Base-by-base conservation (phyloP, 2,113 vertebrate genomes). In the Archocentrus centrarchus region DNA sequence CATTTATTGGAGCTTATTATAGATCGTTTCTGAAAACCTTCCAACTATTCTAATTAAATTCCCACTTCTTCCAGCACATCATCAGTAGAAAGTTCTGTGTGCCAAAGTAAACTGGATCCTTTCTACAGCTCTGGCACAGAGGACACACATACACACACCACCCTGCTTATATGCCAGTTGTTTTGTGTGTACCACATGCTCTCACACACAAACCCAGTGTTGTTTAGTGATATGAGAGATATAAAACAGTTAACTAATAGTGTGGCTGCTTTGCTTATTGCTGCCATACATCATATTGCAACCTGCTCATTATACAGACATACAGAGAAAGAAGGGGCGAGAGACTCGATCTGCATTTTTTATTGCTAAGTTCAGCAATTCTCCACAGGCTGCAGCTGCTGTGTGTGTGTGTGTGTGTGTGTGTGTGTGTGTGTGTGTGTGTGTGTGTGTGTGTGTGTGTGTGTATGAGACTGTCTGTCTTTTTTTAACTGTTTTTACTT, bases 231-330 rank as follows among this genome's bases (percentile, higher is more conserved):
- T 87, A 81, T 44, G 61, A 80, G 35, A 79, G 62, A 84, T 86
- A 88, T 90, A 91, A 93, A 93, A 91, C 87, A 91, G 91, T 91
- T 92, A 92, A 92, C 91, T 90, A 94, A 94, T 91, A 91, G 88
- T 79, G 81, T 87, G 77, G 85, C 83, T 88, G 91, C 91, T 91
- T 86, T 88, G 89, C 89, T 93, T 92, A 93, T 91, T 93, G 90
- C 93, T 88, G 86, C 91, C 81, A 92, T 95, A 88, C 78, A 93
- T 94, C 90, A 94, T 89, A 91, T 81, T 82, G 83, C 88, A 86
- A 90, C 84, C 83, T 85, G 87, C 91, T 92, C 91, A 94, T 94
- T 93, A 94, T 88, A 91, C 79, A 83, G 88, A 93, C 83, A 80
- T n/a, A 57, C 83, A 73, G 77, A 86, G 79, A 39, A 59, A 62